phyloP scores from a whole-genome alignment of 2,888 invertebrate genomes.

The Lacanobia wlatinum region DNA sequence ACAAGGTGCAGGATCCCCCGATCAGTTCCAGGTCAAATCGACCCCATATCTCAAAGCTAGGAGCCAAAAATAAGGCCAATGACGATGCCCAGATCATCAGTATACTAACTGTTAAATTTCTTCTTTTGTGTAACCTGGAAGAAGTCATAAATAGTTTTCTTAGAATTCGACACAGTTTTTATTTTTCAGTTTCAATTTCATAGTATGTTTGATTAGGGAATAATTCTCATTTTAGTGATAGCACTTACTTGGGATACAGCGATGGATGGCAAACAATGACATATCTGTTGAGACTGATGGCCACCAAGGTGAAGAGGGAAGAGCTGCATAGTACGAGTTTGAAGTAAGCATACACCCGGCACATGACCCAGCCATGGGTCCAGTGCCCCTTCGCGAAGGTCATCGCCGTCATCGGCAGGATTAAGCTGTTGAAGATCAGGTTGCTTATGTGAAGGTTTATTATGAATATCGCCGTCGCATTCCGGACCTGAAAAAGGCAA shows the following conservation, averaged over 20 bases:
- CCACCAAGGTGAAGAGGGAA: conserved; percentile 94
- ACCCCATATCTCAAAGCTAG: conserved; percentile 94
- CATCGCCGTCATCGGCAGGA: conserved; percentile 94
- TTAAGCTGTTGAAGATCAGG: conserved; percentile 95
- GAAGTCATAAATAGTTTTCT: not conserved
- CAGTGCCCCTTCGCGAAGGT: conserved; percentile 93
- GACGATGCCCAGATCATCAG: conserved; percentile 93
- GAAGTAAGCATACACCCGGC: conserved; percentile 93
- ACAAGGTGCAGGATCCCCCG: conserved; percentile 95
- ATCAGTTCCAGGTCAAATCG: conserved; percentile 93
- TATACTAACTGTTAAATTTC: conserved; percentile 93
- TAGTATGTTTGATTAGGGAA: no score
- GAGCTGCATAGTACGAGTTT: conserved; percentile 94
- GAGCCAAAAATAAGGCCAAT: conserved; percentile 93
- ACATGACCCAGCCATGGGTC: conserved; percentile 93
- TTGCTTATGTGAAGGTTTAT: conserved; percentile 95
- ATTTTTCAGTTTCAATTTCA: not conserved
- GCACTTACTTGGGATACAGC: conserved; percentile 93
- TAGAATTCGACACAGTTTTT: not conserved
- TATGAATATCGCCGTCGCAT: conserved; percentile 96
- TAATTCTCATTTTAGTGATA: no score
- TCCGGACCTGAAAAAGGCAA: conserved; percentile 91
- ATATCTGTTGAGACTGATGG: conserved; percentile 96
- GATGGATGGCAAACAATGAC: conserved; percentile 95
- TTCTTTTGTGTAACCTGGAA: conserved; percentile 92